Evolutionary conservation across 2,888 invertebrate species (phyloP).

Genomic region (Acholoe squamosa): DNA sequence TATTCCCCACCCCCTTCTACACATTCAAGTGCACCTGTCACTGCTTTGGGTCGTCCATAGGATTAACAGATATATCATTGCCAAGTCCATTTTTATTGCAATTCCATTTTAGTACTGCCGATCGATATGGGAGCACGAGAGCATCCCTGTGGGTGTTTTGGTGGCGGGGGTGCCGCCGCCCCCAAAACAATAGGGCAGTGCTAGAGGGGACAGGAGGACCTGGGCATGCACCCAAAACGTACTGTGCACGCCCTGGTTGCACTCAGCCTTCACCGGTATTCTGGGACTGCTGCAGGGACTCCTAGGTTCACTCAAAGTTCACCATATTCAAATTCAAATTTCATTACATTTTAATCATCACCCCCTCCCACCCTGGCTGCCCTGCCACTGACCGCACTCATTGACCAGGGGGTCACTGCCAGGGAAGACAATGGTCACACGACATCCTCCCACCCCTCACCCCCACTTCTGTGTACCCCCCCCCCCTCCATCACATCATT

Average conservation of each 20-base stretch:
- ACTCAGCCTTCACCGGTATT: constrained; percentile 3
- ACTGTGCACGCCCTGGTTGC: not conserved
- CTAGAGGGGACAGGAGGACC: not conserved
- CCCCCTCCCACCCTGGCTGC: not conserved
- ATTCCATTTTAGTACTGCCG: constrained; percentile 21
- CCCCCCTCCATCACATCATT: not conserved
- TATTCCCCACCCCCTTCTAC: too few relatives aligned
- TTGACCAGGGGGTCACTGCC: constrained; percentile 1
- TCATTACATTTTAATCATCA: constrained; percentile 57
- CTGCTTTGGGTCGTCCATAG: too few relatives aligned
- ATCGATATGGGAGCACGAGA: constrained; percentile 38
- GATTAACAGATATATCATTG: constrained; percentile 2
- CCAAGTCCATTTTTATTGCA: constrained; percentile 6
- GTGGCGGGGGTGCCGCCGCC: not conserved
- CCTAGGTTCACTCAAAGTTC: constrained; percentile 56
- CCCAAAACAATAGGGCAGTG: constrained; percentile 35
- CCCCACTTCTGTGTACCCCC: not conserved
- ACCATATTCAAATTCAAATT: constrained; percentile 60
- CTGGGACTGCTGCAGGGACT: not conserved
- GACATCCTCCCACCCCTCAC: constrained; percentile 8
- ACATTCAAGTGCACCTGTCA: too few relatives aligned
- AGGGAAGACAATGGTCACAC: constrained; percentile 30
- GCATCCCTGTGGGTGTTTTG: constrained; percentile 32
- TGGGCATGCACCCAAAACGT: constrained; percentile 35
- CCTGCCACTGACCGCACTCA: constrained; percentile 45